Percentiles rank a stretch among this genome's conserved stretches.
Evolutionary conservation across 2,113 vertebrate genomes (phyloP).

Genomic region (Bos indicus): DNA sequence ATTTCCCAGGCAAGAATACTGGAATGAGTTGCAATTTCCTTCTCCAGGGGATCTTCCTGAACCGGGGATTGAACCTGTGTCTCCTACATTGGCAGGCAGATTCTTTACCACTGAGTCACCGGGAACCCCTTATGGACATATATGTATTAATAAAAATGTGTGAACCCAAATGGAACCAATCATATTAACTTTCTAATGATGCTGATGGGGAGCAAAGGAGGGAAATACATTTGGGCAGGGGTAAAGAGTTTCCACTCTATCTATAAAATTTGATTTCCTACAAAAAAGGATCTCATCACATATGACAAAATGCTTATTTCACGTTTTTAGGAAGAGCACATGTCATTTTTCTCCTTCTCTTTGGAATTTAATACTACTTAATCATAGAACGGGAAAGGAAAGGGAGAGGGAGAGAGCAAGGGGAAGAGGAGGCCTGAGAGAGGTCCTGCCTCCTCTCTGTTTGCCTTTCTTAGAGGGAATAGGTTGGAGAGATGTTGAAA

Average conservation of each 20-base stretch:
- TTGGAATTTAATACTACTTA: background rate
- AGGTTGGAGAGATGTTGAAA: background rate
- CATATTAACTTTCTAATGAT: background rate
- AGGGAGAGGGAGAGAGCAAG: background rate
- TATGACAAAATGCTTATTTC: background rate
- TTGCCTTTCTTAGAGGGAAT: background rate
- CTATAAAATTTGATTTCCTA: background rate
- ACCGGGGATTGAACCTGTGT: rapidly evolving
- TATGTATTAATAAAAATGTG: background rate
- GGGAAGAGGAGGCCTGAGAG: background rate
- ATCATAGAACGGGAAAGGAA: background rate
- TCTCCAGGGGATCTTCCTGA: background rate
- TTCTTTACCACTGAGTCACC: background rate
- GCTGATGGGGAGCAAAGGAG: background rate
- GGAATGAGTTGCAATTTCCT: background rate
- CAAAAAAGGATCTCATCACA: background rate
- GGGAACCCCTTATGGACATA: background rate
- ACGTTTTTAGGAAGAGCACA: background rate
- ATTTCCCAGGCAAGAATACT: background rate
- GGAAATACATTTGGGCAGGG: background rate
- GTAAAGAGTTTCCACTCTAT: background rate
- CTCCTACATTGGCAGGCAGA: background rate
- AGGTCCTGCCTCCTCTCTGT: background rate
- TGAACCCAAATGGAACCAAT: background rate
- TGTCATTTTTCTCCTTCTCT: background rate